Base-by-base conservation (phyloP, 2,888 invertebrate genomes). In the Spodoptera exigua region DNA sequence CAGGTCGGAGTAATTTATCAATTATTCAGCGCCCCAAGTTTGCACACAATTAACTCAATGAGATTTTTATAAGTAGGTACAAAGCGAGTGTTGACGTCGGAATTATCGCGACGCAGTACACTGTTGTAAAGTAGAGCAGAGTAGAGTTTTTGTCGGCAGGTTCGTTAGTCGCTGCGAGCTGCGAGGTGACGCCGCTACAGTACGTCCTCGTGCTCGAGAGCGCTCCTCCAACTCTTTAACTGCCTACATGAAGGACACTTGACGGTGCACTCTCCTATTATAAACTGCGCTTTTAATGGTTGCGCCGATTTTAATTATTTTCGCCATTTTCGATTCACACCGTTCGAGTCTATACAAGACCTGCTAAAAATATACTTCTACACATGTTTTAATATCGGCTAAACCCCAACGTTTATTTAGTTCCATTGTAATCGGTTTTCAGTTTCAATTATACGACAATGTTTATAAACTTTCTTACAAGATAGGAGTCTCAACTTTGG, bases 271-370 rank as follows among this genome's bases (percentile, higher is more conserved):
- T 93, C 91, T 90, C 91, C 92, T 89, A 93, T 93, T 93, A 93
- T 93, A 92, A 92, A 93, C 91, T 93, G 93, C 90, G 88, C 93
- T 93, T 93, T 93, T 92, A 93, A 93, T 93, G 92, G 92, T 88
- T 86, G 89, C 85, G 83, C 87, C 88, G 87, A 91, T 93, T 93
- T 93, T 92, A 92, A 93, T 93, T 90, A 92, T 91, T 90, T 87
- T 81, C 82, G 77, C 83, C 81, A 85, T 87, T 91, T 89, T 87
- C 84, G 78, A 82, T 78, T 81, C 80, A 84, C 80, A 83, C 82
- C 77, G 72, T 47, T 83, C 76, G 71, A 51, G 53, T 61, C 39
- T 27, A 43, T 7, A 67, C 63, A 41, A 47, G 32, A 18, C 37
- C 35, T 40, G 40, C 35, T 40, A 41, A 64, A 70, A 51, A 54